Percentiles rank a stretch among this genome's conserved stretches.
These are phyloP conservation scores for Schizothorax lantsangensis DNA, from an alignment of 2,797 vertebrate species.

Conservation along the genomic window DNA sequence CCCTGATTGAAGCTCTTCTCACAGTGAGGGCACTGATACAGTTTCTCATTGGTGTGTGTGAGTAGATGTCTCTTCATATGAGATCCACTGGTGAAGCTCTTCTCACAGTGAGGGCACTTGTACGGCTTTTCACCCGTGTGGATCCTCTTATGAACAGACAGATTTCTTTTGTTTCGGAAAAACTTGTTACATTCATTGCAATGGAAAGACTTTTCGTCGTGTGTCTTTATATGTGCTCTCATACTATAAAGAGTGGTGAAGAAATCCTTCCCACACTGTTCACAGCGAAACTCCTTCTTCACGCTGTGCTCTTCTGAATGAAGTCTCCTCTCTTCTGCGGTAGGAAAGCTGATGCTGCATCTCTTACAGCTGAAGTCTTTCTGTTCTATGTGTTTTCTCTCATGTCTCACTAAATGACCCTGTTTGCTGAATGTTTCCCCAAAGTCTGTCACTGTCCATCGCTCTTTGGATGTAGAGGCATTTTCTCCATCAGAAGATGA, in stretches of 20 bases:
- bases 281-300: neutral
- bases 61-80: neutral
- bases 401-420: neutral
- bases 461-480: neutral
- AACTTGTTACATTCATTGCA: slow-evolving; percentile 27
- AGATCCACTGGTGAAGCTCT: neutral
- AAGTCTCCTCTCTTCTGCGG: neutral
- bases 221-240: neutral
- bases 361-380: neutral
- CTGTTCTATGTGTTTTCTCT: neutral
- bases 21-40: neutral
- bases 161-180: neutral
- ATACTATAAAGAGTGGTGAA: neutral
- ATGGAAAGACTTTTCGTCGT: neutral
- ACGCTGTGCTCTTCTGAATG: neutral
- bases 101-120: slow-evolving; percentile 25
- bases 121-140: slow-evolving; percentile 1
- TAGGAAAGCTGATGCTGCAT: neutral
- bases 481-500: neutral
- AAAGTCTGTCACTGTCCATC: neutral
- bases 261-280: neutral
- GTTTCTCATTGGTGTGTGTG: neutral
- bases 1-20: neutral
- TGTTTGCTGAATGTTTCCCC: neutral
- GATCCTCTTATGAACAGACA: neutral